Base-by-base conservation (phyloP, 2,888 invertebrate genomes). In the Sminthurinus aureus region DNA sequence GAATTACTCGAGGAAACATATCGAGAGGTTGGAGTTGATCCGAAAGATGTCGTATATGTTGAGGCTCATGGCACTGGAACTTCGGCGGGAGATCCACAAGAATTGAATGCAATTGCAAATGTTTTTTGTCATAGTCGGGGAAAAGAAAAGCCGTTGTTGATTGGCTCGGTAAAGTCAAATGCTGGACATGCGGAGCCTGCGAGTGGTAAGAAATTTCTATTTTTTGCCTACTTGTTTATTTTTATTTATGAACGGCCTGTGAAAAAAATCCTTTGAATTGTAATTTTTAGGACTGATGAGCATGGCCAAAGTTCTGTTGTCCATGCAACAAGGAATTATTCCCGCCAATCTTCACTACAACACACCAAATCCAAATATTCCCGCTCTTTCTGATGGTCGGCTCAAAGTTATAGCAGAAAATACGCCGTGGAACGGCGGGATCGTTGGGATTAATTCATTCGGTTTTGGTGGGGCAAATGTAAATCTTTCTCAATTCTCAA, bases 111-210 rank as follows among this genome's bases (percentile, higher is more conserved):
- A 0, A 96, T 99, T 87, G 95, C 95, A 0, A 96, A 96, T 86
- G 93, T 96, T 84, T 97, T 98, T 91, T 81, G 82, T n/a, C 13
- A 78, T 12, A 38, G 6, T 38, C 18, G 50, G 13, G 52, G 38
- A 38, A 26, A 22, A 78, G 79, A 64, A 26, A 91, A 91, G 52
- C 97, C 98, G 8, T 92, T 99, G 75, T 91, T 98, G 71, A 94
- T 99, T 89, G 98, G 99, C 24, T 98, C 98, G 0, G 96, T 98
- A 0, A 99, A 99, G 91, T 98, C 97, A 0, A 98, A 98, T 90
- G 92, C 98, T 90, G 98, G 98, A 0, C 98, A 98, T 90, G 93
- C 96, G 0, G 98, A 98, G 90, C 95, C 97, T 0, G 93, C 94
- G 0, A 95, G 96, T 8, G 95, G 38, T 38, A 38, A n/a, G 6